A percentile compares a stretch with the other conserved stretches of the same genome.
These are phyloP conservation scores for Frankliniella intonsa DNA, from an alignment of 2,888 invertebrate genomes.

Conservation along the genomic window DNA sequence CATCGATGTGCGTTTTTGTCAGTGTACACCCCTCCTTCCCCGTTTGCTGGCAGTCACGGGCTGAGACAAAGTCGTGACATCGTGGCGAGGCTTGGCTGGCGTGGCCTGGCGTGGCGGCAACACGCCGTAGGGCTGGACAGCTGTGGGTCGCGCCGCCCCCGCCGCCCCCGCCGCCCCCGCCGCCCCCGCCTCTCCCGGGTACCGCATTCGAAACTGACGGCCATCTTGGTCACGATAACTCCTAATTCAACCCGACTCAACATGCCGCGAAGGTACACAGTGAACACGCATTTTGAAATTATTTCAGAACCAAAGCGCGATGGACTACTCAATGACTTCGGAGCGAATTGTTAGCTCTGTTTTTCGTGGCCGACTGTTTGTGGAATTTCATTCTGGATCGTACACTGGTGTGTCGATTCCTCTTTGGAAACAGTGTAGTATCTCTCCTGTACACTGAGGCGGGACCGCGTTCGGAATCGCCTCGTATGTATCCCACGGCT, in stretches of 20 bases:
- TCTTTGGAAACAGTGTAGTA: too few species aligned
- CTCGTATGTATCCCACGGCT: too few species aligned
- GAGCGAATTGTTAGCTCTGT: too few species aligned
- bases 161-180: background rate
- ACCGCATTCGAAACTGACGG: conserved; percentile 21
- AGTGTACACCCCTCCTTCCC: background rate
- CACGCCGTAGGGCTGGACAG: background rate
- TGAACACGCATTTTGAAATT: too few species aligned
- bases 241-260: background rate
- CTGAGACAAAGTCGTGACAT: background rate
- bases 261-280: too few species aligned
- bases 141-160: background rate
- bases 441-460: background rate
- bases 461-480: background rate
- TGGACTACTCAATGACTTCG: too few species aligned
- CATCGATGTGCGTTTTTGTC: background rate
- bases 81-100: background rate
- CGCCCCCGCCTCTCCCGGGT: background rate
- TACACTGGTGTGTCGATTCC: too few species aligned
- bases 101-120: background rate
- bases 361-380: too few species aligned
- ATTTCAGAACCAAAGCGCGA: too few species aligned
- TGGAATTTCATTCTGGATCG: too few species aligned
- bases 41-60: background rate
- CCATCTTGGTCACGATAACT: conserved; percentile 21